Evolutionary conservation across 2,888 invertebrate genomes (phyloP).

Genomic region (Melipona bicolor): DNA sequence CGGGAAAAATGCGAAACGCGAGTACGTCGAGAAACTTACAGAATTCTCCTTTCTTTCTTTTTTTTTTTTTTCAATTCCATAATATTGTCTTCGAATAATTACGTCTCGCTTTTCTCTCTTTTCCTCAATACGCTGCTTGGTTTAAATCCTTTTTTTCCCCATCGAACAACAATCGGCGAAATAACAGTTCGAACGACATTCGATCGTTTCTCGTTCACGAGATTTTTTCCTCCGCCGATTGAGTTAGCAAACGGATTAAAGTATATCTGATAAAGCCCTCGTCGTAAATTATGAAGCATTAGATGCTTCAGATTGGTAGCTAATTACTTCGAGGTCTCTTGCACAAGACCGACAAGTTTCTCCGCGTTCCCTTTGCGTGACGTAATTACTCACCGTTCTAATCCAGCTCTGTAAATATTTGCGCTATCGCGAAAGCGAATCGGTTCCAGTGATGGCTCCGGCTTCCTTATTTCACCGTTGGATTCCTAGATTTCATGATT

Average conservation of each 20-base stretch:
- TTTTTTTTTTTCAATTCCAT: too few relatives aligned
- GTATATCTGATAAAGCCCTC: conserved; percentile 10
- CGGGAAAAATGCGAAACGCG: not conserved
- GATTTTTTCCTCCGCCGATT: not conserved
- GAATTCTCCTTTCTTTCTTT: too few relatives aligned
- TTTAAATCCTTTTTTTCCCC: not conserved
- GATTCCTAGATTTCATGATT: conserved; percentile 31
- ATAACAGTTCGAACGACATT: not conserved
- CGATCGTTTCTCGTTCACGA: not conserved
- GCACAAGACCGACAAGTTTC: conserved; percentile 11
- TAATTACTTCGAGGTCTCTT: conserved; percentile 40
- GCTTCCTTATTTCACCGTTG: conserved; percentile 22
- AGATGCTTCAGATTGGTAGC: conserved; percentile 18
- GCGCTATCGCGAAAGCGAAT: conserved; percentile 28
- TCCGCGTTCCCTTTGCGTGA: conserved; percentile 50
- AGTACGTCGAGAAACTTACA: too few relatives aligned
- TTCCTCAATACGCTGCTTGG: not conserved
- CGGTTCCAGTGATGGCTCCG: not conserved
- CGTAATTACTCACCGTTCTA: conserved; percentile 60
- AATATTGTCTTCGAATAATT: too few relatives aligned
- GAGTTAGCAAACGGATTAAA: conserved; percentile 8
- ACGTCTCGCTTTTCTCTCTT: not conserved
- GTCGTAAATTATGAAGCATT: conserved; percentile 40
- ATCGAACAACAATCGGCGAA: too few relatives aligned
- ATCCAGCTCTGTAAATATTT: conserved; percentile 53